Conservation (phyloP, 2,113 vertebrate species). For the Okapia johnstoni region DNA sequence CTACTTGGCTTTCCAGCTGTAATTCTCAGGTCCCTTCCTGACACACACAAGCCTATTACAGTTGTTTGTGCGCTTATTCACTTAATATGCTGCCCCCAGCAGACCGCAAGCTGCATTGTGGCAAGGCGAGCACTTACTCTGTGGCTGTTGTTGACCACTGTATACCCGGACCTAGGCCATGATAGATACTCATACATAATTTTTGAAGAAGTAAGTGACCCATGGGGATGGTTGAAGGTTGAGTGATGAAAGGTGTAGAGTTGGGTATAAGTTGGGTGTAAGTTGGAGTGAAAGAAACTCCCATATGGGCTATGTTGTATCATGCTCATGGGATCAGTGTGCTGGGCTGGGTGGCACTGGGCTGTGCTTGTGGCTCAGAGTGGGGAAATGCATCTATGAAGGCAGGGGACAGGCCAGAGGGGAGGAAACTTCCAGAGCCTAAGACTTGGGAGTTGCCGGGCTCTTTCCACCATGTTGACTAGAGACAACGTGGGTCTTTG, state of each 20-base stretch:
- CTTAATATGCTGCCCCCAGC: neutral
- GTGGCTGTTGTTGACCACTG: neutral
- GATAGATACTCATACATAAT: neutral
- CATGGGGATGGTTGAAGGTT: neutral
- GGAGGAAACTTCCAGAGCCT: neutral
- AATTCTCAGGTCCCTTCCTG: neutral
- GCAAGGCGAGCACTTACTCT: neutral
- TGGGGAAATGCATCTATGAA: neutral
- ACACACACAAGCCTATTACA: neutral
- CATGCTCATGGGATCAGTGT: too few relatives aligned
- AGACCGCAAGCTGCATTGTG: neutral
- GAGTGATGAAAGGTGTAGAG: neutral
- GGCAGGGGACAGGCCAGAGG: neutral
- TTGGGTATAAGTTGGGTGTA: neutral
- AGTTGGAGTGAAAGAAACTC: neutral
- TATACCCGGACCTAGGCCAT: neutral
- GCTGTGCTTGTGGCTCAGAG: neutral
- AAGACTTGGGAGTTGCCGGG: neutral
- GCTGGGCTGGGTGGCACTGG: neutral
- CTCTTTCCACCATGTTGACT: neutral
- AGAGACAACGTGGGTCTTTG: neutral
- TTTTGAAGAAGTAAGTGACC: neutral
- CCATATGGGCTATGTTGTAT: too few relatives aligned
- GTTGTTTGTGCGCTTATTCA: neutral
- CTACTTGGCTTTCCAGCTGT: neutral